Conservation (phyloP, 2,888 invertebrate species). For the Pediacus dermestoides region DNA sequence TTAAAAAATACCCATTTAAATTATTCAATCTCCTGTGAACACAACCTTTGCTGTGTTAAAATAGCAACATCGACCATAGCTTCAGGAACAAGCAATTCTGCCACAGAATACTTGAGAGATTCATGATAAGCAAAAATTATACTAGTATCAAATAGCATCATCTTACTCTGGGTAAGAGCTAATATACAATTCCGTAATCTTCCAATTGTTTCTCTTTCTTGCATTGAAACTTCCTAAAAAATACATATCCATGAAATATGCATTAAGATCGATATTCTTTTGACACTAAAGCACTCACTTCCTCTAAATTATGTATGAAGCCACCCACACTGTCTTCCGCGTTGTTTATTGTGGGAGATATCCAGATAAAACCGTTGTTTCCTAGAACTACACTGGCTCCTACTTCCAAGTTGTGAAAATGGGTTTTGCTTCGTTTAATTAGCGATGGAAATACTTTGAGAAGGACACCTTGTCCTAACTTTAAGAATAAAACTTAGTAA, state of each 20-base stretch:
- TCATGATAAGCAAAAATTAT: conserved; percentile 87
- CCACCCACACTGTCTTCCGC: conserved; percentile 68
- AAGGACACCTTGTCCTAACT: conserved; percentile 83
- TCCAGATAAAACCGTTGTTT: conserved; percentile 96
- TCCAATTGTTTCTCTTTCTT: conserved; percentile 82
- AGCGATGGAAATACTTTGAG: conserved; percentile 89
- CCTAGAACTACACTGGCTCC: conserved; percentile 92
- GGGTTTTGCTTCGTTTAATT: conserved; percentile 89
- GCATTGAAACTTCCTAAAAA: conserved; percentile 62
- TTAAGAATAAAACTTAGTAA: conserved; percentile 27
- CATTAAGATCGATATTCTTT: conserved; percentile 2
- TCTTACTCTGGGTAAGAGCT: conserved; percentile 79
- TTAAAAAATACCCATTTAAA: not conserved
- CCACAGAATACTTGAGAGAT: conserved; percentile 74
- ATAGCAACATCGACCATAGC: conserved; percentile 80
- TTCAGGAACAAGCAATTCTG: conserved; percentile 78
- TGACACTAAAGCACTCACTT: conserved; percentile 42
- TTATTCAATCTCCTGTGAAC: conserved; percentile 5
- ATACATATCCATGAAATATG: conserved; percentile 20
- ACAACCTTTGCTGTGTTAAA: conserved; percentile 70
- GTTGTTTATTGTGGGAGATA: conserved; percentile 66
- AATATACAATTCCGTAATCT: conserved; percentile 86
- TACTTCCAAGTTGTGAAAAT: conserved; percentile 89
- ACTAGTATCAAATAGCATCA: conserved; percentile 90
- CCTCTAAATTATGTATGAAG: conserved; percentile 72